Percentiles rank a stretch among this genome's conserved stretches.
phyloP scores from a whole-genome alignment of 2,113 vertebrate species.

The Pygoscelis adeliae region DNA sequence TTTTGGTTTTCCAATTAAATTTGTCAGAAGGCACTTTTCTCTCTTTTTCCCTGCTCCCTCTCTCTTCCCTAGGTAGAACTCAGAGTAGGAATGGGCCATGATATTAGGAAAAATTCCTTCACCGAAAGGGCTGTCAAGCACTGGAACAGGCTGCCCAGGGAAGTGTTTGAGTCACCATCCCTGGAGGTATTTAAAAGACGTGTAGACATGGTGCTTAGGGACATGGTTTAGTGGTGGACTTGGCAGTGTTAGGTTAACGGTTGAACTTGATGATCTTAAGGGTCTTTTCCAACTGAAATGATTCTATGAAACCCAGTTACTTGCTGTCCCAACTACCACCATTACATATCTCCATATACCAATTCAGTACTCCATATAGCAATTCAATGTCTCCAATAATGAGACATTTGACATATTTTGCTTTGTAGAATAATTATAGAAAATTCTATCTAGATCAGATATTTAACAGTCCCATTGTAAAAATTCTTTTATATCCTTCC shows the following conservation, averaged over 20 bases:
- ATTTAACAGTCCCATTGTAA: neutral
- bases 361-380: neutral
- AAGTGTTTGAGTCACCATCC: neutral
- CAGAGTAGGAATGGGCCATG: neutral
- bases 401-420: neutral
- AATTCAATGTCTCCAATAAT: neutral
- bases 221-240: neutral
- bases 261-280: neutral
- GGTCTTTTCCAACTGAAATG: neutral
- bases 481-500: neutral
- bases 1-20: neutral
- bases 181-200: neutral
- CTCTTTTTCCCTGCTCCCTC: neutral
- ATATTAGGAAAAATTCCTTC: neutral
- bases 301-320: neutral
- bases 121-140: neutral
- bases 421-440: neutral
- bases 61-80: neutral
- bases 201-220: rapidly evolving
- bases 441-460: neutral
- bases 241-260: neutral
- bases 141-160: neutral
- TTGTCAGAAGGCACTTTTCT: neutral
- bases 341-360: neutral
- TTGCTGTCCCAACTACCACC: neutral